Base-by-base conservation (phyloP, 2,113 vertebrate genomes). In the Ophiodon elongatus region DNA sequence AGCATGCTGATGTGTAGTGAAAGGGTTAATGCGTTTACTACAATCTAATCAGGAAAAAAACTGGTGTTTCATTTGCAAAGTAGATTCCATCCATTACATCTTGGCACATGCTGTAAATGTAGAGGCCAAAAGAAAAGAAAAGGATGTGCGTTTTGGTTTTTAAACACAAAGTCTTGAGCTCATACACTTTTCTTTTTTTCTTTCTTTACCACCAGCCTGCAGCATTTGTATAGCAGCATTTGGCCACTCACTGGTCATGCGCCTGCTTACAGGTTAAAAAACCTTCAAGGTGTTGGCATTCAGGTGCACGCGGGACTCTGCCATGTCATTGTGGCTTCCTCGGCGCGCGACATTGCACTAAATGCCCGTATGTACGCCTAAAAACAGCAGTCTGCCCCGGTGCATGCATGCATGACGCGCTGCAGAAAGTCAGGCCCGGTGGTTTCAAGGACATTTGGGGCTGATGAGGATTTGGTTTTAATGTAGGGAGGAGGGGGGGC, bases 391-490 rank as follows among this genome's bases (percentile, higher is more conserved):
- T 65, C 64, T 78, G 78, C 65, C 50, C 62, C 71, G 45, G 59
- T 81, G 89, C 80, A 85, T 85, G 85, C 85, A 89, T 85, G 88
- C 88, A 85, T 82, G 85, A 91, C 81, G 85, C 89, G 91, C 90
- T 94, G 94, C 94, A 95, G 95, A 96, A 95, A 96, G 96, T 96
- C 96, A 95, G 91, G 94, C 95, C 95, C 94, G 90, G 52, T 94
- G 95, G 95, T 97, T 97, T 98, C 98, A 98, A 99, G 98, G 97
- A 97, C 97, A 96, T 97, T 97, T 96, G 95, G 88, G 83, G 95
- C 95, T 97, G 97, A 97, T 97, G 97, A 97, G 97, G 97, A 97
- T 98, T 97, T 97, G 96, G 96, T 97, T 91, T 91, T 96, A 96
- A 97, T 97, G 96, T 96, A 94, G 93, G 92, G 43, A 35, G 7